Evolutionary conservation across 2,797 vertebrate genomes (phyloP), one percentile per base, ranked within the genome.

Genomic region (Gastrophryne carolinensis): DNA sequence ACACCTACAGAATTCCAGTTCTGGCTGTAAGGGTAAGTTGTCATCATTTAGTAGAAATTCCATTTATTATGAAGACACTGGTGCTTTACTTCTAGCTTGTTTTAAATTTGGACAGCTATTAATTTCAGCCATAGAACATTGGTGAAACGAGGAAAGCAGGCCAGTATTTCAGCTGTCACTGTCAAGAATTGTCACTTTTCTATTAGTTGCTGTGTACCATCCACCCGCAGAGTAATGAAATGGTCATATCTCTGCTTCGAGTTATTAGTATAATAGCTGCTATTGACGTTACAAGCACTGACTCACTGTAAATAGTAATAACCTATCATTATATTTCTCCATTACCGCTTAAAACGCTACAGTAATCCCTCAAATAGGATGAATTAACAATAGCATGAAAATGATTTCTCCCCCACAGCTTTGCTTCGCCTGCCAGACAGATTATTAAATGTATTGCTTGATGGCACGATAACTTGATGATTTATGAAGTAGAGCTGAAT

Each of bases 401-500:
- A 67, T 9, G n/a, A 23, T 39, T 67, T 67, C 15, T 24, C 9
- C 37, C 12, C 8, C 23, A 27, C 34, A 24, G 23, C 29, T 50
- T 72, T 72, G 34, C 29, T 21, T 72, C 19, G 7, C 8, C 29
- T 35, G 19, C 30, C 41, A 62, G 19, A 17, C 3, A 3, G 41
- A 72, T 61, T 35, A 60, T 61, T 35, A 49, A 61, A 50, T 47
- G 41, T 49, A 61, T 57, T 67, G 56, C 6, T 67, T 26, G 23
- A 44, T 49, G 52, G 30, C 53, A 60, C 41, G 29, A 63, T 6
- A 60, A 60, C 19, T 60, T 39, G 54, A 68, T 69, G 65, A 69
- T 69, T 76, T 69, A 76, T 76, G 65, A 69, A 69, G 30, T 19
- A 1, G 23, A 39, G 47, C 73, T 76, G 64, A 52, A 73, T 53